Base-by-base conservation (phyloP, 2,113 vertebrate genomes). In the Rhea pennata region DNA sequence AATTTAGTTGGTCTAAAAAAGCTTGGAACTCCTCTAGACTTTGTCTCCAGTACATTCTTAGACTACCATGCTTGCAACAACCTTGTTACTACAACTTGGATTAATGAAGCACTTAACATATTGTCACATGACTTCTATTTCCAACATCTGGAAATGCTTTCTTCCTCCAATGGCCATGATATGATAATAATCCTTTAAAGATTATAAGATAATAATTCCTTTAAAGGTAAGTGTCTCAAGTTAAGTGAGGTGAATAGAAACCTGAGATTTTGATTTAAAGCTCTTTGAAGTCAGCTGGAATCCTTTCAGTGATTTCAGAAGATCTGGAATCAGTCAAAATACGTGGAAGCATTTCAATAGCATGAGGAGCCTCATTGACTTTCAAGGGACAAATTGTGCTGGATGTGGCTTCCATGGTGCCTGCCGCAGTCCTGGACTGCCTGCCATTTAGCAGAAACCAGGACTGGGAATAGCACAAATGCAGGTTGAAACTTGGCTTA, bases 321-420 rank as follows among this genome's bases (percentile, higher is more conserved):
- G 36, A 40, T 20, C 56, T 44, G 48, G 51, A 85, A 82, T 3
- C 1, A 12, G 26, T 69, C 22, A 56, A 77, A 93, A 71, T 29
- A 62, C 11, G 9, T 16, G 22, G 64, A 86, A 6, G 9, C 21
- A 79, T 77, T 90, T 84, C 33, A 78, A 26, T 20, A 75, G 54
- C 44, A 65, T 9, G 22, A 72, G 33, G 10, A 73, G 2, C 36
- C 10, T 20, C 1, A 2, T 0, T 58, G 33, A 15, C 5, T 81
- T 69, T 65, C 21, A 39, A 16, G 33, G 24, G 51, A n/a, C 67
- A 75, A 84, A 33, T 44, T 5, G 66, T 20, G 8, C 12, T 40
- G 24, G 53, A 39, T 39, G 15, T 50, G 73, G 15, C 12, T 78
- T 59, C 66, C 56, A 31, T 0, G 54, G 46, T 5, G 42, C 54